These are phyloP conservation scores for Zalophus californianus DNA, from an alignment of 2,797 vertebrate genomes.

Conservation along the genomic window DNA sequence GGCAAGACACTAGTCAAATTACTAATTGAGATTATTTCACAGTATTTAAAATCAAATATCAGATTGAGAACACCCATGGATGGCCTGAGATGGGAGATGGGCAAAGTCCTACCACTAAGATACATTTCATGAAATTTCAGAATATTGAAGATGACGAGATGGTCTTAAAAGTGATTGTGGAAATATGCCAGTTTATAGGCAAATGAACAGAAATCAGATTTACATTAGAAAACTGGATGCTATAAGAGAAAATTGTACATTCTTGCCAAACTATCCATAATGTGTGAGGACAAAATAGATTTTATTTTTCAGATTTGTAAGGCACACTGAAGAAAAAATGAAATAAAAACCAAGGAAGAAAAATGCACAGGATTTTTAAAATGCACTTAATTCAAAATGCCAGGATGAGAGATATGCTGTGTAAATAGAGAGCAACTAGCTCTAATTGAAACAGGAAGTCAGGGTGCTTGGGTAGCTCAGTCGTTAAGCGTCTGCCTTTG, in stretches of 20 bases:
- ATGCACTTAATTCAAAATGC: background rate
- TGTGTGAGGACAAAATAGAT: background rate
- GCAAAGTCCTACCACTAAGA: background rate
- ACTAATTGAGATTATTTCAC: background rate
- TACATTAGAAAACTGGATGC: background rate
- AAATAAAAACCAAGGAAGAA: background rate
- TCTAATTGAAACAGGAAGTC: background rate
- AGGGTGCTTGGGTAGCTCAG: background rate
- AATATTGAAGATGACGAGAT: background rate
- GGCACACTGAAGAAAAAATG: background rate
- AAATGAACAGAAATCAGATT: background rate
- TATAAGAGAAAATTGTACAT: background rate
- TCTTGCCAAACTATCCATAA: background rate
- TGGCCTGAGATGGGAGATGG: background rate
- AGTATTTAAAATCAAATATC: background rate
- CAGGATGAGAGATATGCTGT: background rate
- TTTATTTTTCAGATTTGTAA: background rate
- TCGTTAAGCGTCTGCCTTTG: too few relatives aligned
- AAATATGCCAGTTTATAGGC: background rate
- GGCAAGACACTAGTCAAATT: background rate
- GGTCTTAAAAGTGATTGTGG: background rate
- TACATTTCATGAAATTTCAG: background rate
- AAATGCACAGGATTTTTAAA: background rate
- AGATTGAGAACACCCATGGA: background rate
- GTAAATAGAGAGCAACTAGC: background rate